Evolutionary conservation across 2,888 invertebrate species (phyloP), one percentile per base, ranked within the genome.

Genomic region (Drosophila leonis): DNA sequence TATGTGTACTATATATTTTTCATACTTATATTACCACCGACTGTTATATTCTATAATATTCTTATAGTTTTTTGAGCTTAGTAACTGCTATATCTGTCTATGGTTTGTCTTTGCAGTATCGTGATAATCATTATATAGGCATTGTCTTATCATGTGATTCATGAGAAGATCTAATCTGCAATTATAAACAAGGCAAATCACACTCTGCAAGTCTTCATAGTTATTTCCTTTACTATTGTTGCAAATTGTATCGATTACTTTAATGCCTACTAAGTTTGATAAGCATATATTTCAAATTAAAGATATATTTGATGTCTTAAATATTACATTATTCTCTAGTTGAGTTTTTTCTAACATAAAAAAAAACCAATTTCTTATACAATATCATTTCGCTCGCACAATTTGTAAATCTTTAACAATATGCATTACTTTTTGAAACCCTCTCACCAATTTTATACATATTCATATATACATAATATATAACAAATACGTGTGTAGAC

Each of bases 401-500:
- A 48, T 48, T 29, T 29, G 10, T 6, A 0, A 5, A 10, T 8
- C 29, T n/a, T 48, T 2, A 12, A 2, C 6, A 29, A n/a, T 48
- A 48, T n/a, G 48, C 48, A 48, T 29, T 29, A 48, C 48, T 48
- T n/a, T 27, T n/a, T 46, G 27, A 46, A 4, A 8, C 27, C 29
- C 27, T n/a, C n/a, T 46, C 4, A 27, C 8, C n/a, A 48, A 18
- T 18, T 27, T 2, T 18, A 5, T 31, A 0, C 2, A 12, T 13
- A 35, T 35, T 35, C 2, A 13, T 10, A 33, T 29, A n/a, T n/a
- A n/a, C 29, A n/a, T 5, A 7, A 31, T 49, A 7, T 20, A 13
- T 13, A 49, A 49, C 13, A 33, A 35, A 52, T 35, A n/a, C 6
- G 29, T 48, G 27, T 44, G 56, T 15, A 67, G 56, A 57, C 69